These are phyloP conservation scores for Hybognathus amarus DNA, from an alignment of 2,797 vertebrate species.

Conservation along the genomic window DNA sequence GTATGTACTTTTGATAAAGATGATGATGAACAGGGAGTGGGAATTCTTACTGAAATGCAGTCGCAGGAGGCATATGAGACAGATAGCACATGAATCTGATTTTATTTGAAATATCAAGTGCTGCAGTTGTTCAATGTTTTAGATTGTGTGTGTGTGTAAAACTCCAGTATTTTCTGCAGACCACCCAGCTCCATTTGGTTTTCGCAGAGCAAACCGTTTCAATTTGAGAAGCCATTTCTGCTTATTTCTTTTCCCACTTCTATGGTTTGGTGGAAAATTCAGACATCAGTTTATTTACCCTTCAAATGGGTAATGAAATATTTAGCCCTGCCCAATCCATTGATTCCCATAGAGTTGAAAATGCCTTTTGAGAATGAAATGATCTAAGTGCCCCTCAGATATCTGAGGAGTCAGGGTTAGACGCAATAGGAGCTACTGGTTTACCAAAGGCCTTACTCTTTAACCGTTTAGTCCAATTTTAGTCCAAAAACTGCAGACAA, in stretches of 20 bases:
- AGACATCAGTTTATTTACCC: too few relatives aligned
- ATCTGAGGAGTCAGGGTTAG: not conserved
- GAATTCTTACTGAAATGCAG: slow-evolving; percentile 62
- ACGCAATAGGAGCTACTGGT: slow-evolving; percentile 1
- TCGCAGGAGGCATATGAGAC: slow-evolving; percentile 55
- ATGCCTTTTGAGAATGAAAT: slow-evolving; percentile 27
- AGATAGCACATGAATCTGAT: slow-evolving; percentile 65
- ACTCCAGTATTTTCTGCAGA: slow-evolving; percentile 59
- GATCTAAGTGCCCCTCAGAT: slow-evolving; percentile 55
- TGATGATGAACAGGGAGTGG: slow-evolving; percentile 44
- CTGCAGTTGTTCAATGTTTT: slow-evolving; percentile 65
- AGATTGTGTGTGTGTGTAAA: slow-evolving; percentile 64
- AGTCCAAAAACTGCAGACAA: not conserved
- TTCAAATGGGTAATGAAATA: not conserved
- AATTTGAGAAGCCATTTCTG: not conserved
- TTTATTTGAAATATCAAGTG: slow-evolving; percentile 70
- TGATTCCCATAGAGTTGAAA: slow-evolving; percentile 4
- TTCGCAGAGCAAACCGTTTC: not conserved
- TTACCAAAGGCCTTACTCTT: not conserved
- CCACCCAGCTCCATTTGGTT: slow-evolving; percentile 53
- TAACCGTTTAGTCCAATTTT: not conserved
- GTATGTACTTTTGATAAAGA: slow-evolving; percentile 68
- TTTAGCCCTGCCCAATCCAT: not conserved
- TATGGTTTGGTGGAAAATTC: not conserved
- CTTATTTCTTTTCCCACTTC: too few relatives aligned